Conservation (phyloP, 2,113 vertebrate genomes). For the Notechis scutatus region DNA sequence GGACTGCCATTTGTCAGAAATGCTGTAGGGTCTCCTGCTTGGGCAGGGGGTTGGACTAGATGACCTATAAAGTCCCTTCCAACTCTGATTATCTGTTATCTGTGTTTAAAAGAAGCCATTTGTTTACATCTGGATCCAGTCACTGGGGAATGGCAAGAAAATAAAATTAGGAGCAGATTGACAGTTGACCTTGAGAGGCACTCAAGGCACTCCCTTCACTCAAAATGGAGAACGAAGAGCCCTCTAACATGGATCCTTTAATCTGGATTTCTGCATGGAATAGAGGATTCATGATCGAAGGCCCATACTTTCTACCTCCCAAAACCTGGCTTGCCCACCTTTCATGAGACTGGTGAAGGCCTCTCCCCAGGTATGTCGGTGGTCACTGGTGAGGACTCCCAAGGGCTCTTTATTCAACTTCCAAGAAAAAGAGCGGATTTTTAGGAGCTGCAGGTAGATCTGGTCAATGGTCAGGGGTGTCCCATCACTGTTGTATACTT, state of each 20-base stretch:
- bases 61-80: too few species aligned
- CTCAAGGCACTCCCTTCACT: not conserved
- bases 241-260: not conserved
- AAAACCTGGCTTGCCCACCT: slow-evolving; percentile 57
- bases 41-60: too few species aligned
- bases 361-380: slow-evolving; percentile 81
- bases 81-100: too few species aligned
- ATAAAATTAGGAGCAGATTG: not conserved
- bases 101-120: not conserved
- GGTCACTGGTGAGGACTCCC: slow-evolving; percentile 83
- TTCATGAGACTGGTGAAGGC: slow-evolving; percentile 77
- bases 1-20: too few species aligned
- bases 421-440: slow-evolving; percentile 79
- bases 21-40: too few species aligned
- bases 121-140: not conserved
- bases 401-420: slow-evolving; percentile 85
- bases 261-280: not conserved
- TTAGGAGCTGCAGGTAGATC: slow-evolving; percentile 78
- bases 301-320: not conserved
- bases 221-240: not conserved
- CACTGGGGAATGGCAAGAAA: not conserved
- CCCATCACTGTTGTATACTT: slow-evolving; percentile 83
- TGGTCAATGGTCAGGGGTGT: slow-evolving; percentile 78
- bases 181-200: not conserved
- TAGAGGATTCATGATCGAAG: not conserved